A percentile compares a stretch with the other conserved stretches of the same genome.
phyloP scores from a whole-genome alignment of 2,797 vertebrate genomes.

The Varecia variegata region DNA sequence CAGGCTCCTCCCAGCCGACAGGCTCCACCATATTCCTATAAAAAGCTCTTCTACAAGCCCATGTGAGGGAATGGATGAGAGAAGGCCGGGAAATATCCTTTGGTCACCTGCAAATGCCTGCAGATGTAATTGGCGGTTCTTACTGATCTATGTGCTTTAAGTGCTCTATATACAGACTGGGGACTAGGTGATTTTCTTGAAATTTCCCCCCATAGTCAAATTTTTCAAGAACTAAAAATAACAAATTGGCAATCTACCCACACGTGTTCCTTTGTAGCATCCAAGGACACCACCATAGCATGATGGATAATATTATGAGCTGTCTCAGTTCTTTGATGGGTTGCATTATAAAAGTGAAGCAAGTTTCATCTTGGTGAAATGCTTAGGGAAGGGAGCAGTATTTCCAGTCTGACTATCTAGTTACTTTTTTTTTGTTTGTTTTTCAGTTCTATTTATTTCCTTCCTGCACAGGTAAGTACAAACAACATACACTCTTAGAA shows the following conservation, averaged over 20 bases:
- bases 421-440: background rate
- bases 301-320: slow-evolving; percentile 48
- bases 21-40: fast-evolving
- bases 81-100: background rate
- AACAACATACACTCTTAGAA: background rate
- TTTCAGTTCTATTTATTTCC: slow-evolving; percentile 24
- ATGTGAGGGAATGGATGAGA: background rate
- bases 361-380: slow-evolving; percentile 53
- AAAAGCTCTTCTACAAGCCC: background rate
- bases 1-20: background rate
- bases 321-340: slow-evolving; percentile 30
- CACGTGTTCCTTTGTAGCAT: slow-evolving; percentile 34
- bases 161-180: slow-evolving; percentile 25
- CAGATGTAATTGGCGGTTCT: background rate
- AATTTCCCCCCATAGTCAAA: slow-evolving; percentile 61
- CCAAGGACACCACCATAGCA: slow-evolving; percentile 54
- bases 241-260: slow-evolving; percentile 47
- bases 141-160: slow-evolving; percentile 45
- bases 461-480: background rate
- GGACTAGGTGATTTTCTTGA: slow-evolving; percentile 62
- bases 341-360: slow-evolving; percentile 67
- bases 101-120: background rate
- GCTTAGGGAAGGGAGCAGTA: slow-evolving; percentile 33
- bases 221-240: slow-evolving; percentile 66
- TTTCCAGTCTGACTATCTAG: slow-evolving; percentile 2